Base-by-base conservation (phyloP, 2,888 invertebrate genomes). In the Miltochrista miniata region DNA sequence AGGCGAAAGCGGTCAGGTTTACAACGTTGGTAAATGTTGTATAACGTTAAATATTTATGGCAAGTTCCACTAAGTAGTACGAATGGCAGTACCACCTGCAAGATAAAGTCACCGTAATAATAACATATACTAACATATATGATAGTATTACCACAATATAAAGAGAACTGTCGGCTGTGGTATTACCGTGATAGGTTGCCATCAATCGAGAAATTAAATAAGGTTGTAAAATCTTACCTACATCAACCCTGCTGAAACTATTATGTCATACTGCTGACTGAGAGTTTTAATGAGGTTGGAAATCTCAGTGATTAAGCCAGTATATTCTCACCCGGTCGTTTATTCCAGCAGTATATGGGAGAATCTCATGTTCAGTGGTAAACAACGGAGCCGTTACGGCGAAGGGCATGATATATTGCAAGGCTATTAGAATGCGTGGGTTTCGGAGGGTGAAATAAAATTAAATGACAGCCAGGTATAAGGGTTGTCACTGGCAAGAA, bases 221-320 rank as follows among this genome's bases (percentile, higher is more conserved):
- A n/a, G n/a, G n/a, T n/a, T n/a, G 1, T 36, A 36, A 36, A 24
- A 33, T 11, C 33, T 33, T 15, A n/a, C 11, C 1, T 18, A 12
- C 5, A 43, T n/a, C 1, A 13, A 35, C 24, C 38, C 34, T 30
- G 30, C 30, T 44, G 9, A 34, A 42, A 45, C 44, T 35, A 49
- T n/a, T 35, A 39, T 35, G 39, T 24, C 18, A 24, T 5, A 5
- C 18, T 24, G 18, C 33, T 44, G 29, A 44, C 15, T 38, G 29
- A 33, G 5, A 44, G 34, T 49, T 14, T 12, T 29, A 8, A 29
- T 33, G 29, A 43, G 39, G 36, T 7, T 39, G 34, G 30, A 34
- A 38, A 44, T 44, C 39, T 49, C 29, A 33, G 39, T 30, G 39
- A 45, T 49, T 49, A 45, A 39, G 44, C 34, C 49, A 35, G 38